A percentile compares a stretch with the other conserved stretches of the same genome.
Evolutionary conservation across 2,113 vertebrate genomes (phyloP).

Genomic region (Oryzias curvinotus): DNA sequence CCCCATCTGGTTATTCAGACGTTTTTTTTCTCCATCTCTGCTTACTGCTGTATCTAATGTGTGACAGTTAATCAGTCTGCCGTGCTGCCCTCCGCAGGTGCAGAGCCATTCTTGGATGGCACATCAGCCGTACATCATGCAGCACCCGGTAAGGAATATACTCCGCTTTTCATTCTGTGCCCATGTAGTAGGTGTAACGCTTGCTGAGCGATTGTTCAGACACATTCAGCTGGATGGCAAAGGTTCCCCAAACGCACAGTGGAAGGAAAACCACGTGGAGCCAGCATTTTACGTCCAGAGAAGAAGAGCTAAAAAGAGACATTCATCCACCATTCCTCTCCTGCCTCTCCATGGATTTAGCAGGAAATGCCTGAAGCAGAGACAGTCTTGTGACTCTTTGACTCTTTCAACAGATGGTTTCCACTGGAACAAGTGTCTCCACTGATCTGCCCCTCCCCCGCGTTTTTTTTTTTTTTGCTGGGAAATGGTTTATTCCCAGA

Average conservation of each 20-base stretch:
- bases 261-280: slow-evolving; percentile 15
- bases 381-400: slow-evolving; percentile 78
- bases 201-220: slow-evolving; percentile 49
- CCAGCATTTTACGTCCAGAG: neutral
- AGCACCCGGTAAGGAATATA: slow-evolving; percentile 90
- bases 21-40: no score
- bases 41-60: slow-evolving; percentile 16
- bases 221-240: slow-evolving; percentile 25
- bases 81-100: slow-evolving; percentile 74
- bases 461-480: slow-evolving; percentile 22
- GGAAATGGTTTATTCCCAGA: slow-evolving; percentile 58
- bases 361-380: slow-evolving; percentile 81
- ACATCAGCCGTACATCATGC: slow-evolving; percentile 97
- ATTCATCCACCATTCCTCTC: slow-evolving; percentile 16
- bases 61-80: slow-evolving; percentile 4
- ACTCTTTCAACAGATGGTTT: slow-evolving; percentile 79
- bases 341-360: slow-evolving; percentile 55
- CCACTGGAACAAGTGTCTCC: slow-evolving; percentile 77
- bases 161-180: slow-evolving; percentile 19
- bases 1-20: no score
- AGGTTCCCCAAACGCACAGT: slow-evolving; percentile 40
- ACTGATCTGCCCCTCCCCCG: slow-evolving; percentile 57
- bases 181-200: slow-evolving; percentile 63
- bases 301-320: slow-evolving; percentile 55
- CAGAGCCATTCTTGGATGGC: slow-evolving; percentile 99